These are phyloP conservation scores for Byasa hedistus DNA, from an alignment of 2,888 invertebrate genomes.

Conservation along the genomic window DNA sequence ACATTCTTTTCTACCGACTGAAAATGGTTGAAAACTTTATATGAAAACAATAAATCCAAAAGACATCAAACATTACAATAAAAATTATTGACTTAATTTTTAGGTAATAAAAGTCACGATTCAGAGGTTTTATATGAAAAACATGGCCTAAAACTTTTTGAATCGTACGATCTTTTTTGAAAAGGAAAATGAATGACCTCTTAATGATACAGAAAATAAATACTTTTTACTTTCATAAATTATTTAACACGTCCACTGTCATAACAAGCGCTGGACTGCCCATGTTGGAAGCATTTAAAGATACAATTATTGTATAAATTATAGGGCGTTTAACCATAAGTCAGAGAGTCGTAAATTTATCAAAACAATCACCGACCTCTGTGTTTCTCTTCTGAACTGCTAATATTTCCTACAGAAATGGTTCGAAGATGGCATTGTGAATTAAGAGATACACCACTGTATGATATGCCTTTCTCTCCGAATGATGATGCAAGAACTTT, in stretches of 20 bases:
- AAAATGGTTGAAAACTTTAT: no score
- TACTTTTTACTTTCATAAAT: constrained; percentile 37
- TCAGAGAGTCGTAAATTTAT: constrained; percentile 28
- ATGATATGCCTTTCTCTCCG: background rate
- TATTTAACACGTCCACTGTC: constrained; percentile 36
- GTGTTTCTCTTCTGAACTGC: constrained; percentile 13
- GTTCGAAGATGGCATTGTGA: constrained; percentile 24
- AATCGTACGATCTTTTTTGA: background rate
- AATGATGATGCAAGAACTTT: background rate
- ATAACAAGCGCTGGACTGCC: constrained; percentile 37
- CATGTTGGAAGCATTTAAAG: constrained; percentile 35
- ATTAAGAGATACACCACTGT: constrained; percentile 10
- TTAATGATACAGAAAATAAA: constrained; percentile 34
- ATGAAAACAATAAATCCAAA: no score
- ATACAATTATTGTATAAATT: constrained; percentile 39
- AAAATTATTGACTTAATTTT: no score
- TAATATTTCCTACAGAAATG: constrained; percentile 19
- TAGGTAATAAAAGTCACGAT: no score
- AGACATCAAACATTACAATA: no score
- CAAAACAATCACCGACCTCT: constrained; percentile 27
- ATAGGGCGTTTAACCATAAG: constrained; percentile 32
- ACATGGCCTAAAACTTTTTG: background rate
- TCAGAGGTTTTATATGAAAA: background rate
- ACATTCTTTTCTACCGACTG: no score
- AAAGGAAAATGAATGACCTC: background rate